Base-by-base conservation (phyloP, 2,888 invertebrate genomes). In the Machimus atricapillus region DNA sequence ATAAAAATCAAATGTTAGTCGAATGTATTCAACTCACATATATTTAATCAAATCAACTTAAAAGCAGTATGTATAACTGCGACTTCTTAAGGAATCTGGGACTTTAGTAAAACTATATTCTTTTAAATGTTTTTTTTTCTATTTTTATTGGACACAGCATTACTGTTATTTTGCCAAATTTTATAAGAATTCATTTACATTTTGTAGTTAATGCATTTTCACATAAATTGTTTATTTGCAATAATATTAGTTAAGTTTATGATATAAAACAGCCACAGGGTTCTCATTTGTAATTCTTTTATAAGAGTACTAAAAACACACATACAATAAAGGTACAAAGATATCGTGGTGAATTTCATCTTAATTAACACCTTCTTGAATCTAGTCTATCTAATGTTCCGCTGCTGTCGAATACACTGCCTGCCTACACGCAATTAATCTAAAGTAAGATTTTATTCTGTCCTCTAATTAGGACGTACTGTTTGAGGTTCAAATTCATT, bases 241-340 rank as follows among this genome's bases (percentile, higher is more conserved):
- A 83, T 83, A 23, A 27, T 86, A 77, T 58, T 86, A 79, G 46
- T 79, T 78, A 78, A 81, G 56, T 52, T 66, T 83, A 87, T 88
- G 87, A 87, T 88, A 88, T 88, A 88, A 88, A 88, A 88, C 88
- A 88, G 88, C 88, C 88, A 88, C 88, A 87, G 85, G 86, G 83
- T 88, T 88, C 77, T 85, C 46, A 76, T 87, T 87, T 81, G 81
- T 87, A 83, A 82, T 77, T 23, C 12, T 66, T 76, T 87, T 85
- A 78, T 78, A 78, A 87, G 88, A 85, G 34, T 85, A 87, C 82
- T 58, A 86, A 86, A 87, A 87, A 88, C 88, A 88, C 88, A 83
- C 88, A 87, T 81, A 86, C 87, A 77, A 86, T 79, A 88, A 88
- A 88, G 88, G 88, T 88, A 88, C 88, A 88, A 86, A 88, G 88